Conservation (phyloP, 2,113 vertebrate genomes). For the Callorhinus ursinus region DNA sequence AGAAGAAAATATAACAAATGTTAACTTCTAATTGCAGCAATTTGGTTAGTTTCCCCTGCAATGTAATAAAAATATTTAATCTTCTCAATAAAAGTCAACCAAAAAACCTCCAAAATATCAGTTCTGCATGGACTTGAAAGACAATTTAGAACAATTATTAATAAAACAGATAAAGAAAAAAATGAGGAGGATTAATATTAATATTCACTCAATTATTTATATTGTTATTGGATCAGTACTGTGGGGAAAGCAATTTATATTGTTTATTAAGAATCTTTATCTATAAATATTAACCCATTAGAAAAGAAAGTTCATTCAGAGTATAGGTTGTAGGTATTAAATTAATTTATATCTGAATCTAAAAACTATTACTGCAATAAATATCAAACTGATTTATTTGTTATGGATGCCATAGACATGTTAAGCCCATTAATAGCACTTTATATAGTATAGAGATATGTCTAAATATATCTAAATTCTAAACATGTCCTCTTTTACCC, state of each 20-base stretch:
- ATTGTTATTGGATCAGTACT: background rate
- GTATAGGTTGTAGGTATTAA: background rate
- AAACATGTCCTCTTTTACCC: background rate
- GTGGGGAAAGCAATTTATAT: background rate
- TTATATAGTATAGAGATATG: background rate
- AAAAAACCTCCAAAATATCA: background rate
- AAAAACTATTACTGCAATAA: background rate
- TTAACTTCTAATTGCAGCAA: conserved; percentile 20
- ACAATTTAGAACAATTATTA: background rate
- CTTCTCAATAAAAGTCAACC: background rate
- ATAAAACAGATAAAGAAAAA: background rate
- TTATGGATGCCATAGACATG: background rate
- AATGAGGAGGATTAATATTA: background rate
- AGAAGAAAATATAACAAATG: conserved; percentile 60
- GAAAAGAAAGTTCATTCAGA: background rate
- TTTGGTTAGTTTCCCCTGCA: background rate
- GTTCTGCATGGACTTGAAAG: background rate
- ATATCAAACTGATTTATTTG: background rate
- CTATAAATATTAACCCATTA: background rate
- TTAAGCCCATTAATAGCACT: background rate
- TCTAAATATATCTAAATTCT: background rate
- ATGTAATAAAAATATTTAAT: conserved; percentile 41
- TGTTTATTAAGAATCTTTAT: background rate
- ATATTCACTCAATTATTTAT: background rate
- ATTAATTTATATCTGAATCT: background rate